Evolutionary conservation across 1,140 invertebrate genomes (phyloP), one percentile per base, ranked within the genome.

Genomic region (Hyposmocoma kahamanoa): DNA sequence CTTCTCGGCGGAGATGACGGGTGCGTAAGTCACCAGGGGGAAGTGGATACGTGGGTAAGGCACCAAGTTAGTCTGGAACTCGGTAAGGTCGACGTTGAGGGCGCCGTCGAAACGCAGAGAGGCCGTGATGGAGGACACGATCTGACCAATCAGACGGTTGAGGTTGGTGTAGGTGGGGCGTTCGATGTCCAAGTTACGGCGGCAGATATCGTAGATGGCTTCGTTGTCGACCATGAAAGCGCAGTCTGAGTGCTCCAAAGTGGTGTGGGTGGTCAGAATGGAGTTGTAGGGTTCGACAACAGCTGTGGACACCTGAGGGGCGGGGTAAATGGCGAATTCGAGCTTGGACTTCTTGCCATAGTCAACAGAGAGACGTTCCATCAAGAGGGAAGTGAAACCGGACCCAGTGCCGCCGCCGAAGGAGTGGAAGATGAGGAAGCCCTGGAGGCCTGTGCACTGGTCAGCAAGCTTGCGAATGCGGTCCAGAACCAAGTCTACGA

Each of bases 261-360:
- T 95, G n/a, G 93, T 95, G 79, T 93, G 92, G 19, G 92, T 94
- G 56, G 92, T 94, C 49, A 95, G 85, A 70, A 96, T 94, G 0
- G 93, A 93, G 86, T 96, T 97, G 90, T 97, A 97, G 0, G 95
- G 95, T 77, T 97, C 95, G 0, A 97, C 95, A 2, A 97, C 95
- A 38, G 95, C 95, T 6, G 94, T 95, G 39, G 93, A 93, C 34
- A 95, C 93, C 84, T 96, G 94, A 20, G 95, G 95, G 15, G 95
- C 95, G 26, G 95, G 95, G 84, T 97, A 97, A 72, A 97, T 93
- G 63, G 94, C 91, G 84, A 97, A 97, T 84, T 97, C 94, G 48
- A 97, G 88, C 79, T 96, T 96, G 51, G 93, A 94, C 83, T 96
- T 96, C 88, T 96, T 96, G 50, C 94, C 95, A 81, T 95, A 96